Percentiles rank a stretch among this genome's conserved stretches.
These are phyloP conservation scores for Syritta pipiens DNA, from an alignment of 2,888 invertebrate species.

Conservation along the genomic window DNA sequence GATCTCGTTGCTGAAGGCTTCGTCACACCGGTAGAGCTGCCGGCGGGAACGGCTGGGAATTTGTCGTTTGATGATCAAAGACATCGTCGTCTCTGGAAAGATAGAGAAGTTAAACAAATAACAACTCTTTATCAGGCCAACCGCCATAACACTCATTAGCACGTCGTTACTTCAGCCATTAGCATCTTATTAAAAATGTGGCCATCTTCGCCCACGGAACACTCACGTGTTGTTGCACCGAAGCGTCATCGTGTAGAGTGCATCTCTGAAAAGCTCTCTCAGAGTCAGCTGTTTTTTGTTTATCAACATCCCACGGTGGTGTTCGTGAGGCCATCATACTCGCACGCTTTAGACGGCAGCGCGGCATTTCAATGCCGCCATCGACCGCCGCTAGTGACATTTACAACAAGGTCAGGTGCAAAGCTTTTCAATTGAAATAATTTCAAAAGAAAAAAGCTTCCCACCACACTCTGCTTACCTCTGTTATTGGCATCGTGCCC, in stretches of 20 bases:
- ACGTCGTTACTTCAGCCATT: no score
- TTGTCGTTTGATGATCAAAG: constrained; percentile 77
- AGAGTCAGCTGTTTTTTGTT: constrained; percentile 47
- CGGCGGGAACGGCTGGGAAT: constrained; percentile 76
- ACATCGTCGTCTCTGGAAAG: constrained; percentile 53
- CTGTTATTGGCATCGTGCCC: constrained; percentile 66
- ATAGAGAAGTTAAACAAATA: not conserved
- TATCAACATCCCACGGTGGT: constrained; percentile 27
- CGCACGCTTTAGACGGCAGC: not conserved
- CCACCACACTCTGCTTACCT: constrained; percentile 60
- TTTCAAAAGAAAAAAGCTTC: not conserved
- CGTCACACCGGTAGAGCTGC: constrained; percentile 76
- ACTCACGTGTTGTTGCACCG: not conserved
- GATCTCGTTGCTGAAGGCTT: constrained; percentile 78
- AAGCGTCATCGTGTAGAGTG: not conserved
- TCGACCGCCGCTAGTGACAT: not conserved
- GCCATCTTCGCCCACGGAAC: no score
- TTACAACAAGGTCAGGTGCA: constrained; percentile 46
- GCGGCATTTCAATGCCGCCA: constrained; percentile 33
- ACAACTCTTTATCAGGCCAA: no score
- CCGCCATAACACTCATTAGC: no score
- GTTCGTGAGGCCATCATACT: not conserved
- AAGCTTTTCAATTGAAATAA: constrained; percentile 30
- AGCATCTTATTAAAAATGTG: no score
- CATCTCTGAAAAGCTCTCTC: constrained; percentile 29